Evolutionary conservation across 1,140 invertebrate genomes (phyloP).

Genomic region (Halotydeus destructor): DNA sequence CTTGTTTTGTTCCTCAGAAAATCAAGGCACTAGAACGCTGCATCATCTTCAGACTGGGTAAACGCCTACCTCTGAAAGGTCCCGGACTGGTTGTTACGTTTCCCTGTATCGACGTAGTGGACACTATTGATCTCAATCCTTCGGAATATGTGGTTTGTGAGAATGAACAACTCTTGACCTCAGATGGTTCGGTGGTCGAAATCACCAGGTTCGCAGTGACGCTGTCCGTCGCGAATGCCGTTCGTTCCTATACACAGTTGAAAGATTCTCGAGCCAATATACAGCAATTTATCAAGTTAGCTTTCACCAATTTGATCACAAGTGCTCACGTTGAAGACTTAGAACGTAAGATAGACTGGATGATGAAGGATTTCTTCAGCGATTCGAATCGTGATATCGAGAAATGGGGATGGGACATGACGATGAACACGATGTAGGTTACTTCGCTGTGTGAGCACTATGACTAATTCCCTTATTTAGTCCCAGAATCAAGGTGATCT

Average conservation of each 20-base stretch:
- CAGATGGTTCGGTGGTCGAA: slow-evolving; percentile 11
- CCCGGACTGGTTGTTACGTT: slow-evolving; percentile 5
- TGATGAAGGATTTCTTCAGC: slow-evolving; percentile 9
- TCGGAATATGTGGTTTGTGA: slow-evolving; percentile 3
- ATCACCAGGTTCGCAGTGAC: neutral
- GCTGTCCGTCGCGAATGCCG: slow-evolving; percentile 9
- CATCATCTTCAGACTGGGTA: slow-evolving; percentile 10
- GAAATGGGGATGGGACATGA: slow-evolving; percentile 10
- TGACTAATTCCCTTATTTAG: neutral
- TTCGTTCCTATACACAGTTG: slow-evolving; percentile 6
- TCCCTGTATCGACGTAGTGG: slow-evolving; percentile 10
- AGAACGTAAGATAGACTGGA: slow-evolving; percentile 9
- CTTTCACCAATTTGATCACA: slow-evolving; percentile 9
- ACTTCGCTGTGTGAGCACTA: neutral
- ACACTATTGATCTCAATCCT: slow-evolving; percentile 6
- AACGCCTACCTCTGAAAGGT: slow-evolving; percentile 9
- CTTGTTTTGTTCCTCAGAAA: slow-evolving; percentile 1
- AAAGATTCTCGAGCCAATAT: slow-evolving; percentile 7
- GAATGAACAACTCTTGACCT: slow-evolving; percentile 4
- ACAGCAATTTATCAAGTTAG: slow-evolving; percentile 6
- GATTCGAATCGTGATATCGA: slow-evolving; percentile 11
- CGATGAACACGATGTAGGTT: neutral
- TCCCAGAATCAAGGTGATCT: slow-evolving; percentile 7
- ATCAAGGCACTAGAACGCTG: slow-evolving; percentile 11
- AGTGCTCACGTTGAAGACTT: slow-evolving; percentile 13